Base-by-base conservation (phyloP, 2,113 vertebrate species). In the Eonycteris spelaea region DNA sequence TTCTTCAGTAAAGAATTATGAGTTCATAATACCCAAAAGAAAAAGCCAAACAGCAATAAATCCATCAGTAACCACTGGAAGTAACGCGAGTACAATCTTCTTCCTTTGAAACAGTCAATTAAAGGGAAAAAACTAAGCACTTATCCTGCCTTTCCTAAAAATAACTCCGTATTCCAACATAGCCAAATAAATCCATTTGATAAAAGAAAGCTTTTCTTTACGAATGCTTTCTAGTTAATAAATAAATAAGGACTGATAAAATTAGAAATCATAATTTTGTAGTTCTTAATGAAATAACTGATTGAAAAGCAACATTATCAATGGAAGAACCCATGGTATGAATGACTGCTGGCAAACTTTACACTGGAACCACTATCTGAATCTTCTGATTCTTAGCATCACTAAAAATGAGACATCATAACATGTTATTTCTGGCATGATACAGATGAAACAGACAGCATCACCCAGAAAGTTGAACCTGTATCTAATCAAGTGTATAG, bases 101-200 rank as follows among this genome's bases (percentile, higher is more conserved):
- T 89, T 45, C 59, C 33, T 86, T 30, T 93, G 85, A 93, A 90
- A 80, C 21, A 57, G 57, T 33, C 22, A 86, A 38, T 77, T 89
- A 86, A 90, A 68, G 18, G 18, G n/a, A 74, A 95, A 35, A n/a
- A 95, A 85, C 48, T 79, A 94, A 71, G 71, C n/a, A 92, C 26
- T 91, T 95, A 92, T 9, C 53, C 63, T 73, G 26, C 2, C 33
- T 73, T 89, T 92, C 48, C 78, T 73, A 93, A 95, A 95, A 95
- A 68, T 65, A 90, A 73, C 26, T 94, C 51, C 15, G 12, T 78
- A 84, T 92, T 86, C 85, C 90, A 90, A 92, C 73, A n/a, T 35
- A 94, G 51, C 11, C 80, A 85, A 73, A 74, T 21, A 95, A 28
- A 40, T n/a, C n/a, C 28, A 15, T 2, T 67, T 51, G 57, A 85